Percentiles rank a stretch among this genome's conserved stretches.
Evolutionary conservation across 2,797 vertebrate species (phyloP).

Genomic region (Emys orbicularis): DNA sequence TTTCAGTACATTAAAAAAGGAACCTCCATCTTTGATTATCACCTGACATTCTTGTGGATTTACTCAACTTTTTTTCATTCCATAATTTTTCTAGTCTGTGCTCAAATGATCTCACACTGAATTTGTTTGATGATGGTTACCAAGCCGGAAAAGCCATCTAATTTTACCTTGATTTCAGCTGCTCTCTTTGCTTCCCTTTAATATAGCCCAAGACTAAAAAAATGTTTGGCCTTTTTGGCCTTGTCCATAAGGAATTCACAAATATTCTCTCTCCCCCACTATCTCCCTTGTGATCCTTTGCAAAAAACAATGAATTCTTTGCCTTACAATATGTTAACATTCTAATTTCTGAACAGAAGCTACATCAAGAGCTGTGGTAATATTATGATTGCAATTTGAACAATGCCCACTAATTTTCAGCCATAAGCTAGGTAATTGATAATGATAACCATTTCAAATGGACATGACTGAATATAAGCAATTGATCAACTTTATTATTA

Average conservation of each 20-base stretch:
- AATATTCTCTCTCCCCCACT: accelerated
- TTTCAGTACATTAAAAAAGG: conserved; percentile 63
- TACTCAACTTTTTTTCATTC: conserved; percentile 49
- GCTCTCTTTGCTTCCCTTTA: conserved; percentile 39
- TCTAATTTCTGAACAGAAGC: background rate
- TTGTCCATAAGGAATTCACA: background rate
- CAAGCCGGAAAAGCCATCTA: conserved; percentile 39
- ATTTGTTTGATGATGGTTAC: conserved; percentile 68
- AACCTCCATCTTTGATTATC: conserved; percentile 43
- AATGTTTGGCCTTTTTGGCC: conserved; percentile 6
- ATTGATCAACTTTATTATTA: background rate
- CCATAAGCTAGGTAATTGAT: background rate
- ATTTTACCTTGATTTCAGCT: conserved; percentile 16
- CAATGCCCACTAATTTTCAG: background rate
- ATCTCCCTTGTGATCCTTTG: accelerated
- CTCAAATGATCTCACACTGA: conserved; percentile 51
- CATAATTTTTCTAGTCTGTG: conserved; percentile 44
- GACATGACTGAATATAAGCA: background rate
- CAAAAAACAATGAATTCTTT: background rate
- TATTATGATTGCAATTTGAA: accelerated
- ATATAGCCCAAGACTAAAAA: conserved; percentile 53
- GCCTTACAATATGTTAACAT: accelerated
- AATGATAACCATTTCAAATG: background rate
- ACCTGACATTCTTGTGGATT: conserved; percentile 29
- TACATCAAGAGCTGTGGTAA: background rate